These are phyloP conservation scores for Microcebus tavaratra DNA, from an alignment of 2,113 vertebrate species.

Conservation along the genomic window DNA sequence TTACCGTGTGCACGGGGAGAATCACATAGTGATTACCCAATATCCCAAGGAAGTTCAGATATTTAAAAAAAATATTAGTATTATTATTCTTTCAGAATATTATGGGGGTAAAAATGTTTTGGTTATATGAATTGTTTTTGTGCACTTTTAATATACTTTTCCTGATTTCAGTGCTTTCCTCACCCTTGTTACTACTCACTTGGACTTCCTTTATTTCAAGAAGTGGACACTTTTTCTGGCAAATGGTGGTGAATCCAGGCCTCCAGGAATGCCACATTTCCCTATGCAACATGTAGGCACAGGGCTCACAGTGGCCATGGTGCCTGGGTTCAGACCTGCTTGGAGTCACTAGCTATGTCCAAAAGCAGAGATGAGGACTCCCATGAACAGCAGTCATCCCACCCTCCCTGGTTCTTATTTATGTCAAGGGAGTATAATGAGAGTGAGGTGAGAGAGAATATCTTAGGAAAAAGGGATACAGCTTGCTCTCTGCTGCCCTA, in stretches of 20 bases:
- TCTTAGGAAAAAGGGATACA: background rate
- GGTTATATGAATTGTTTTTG: no score
- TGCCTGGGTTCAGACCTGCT: background rate
- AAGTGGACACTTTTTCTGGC: background rate
- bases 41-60: no score
- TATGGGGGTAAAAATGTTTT: no score
- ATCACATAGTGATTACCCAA: no score
- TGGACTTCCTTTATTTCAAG: background rate
- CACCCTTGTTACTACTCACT: background rate
- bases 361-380: background rate
- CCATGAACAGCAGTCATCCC: background rate
- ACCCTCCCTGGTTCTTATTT: background rate
- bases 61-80: no score
- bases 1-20: no score
- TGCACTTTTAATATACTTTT: background rate
- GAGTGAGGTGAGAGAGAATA: background rate
- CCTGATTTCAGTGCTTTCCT: background rate
- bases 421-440: background rate
- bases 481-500: background rate
- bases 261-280: background rate
- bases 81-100: no score
- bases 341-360: background rate
- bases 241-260: background rate
- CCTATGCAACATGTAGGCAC: background rate
- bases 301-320: background rate